Base-by-base conservation (phyloP, 2,797 vertebrate species). In the Saxicola maurus region DNA sequence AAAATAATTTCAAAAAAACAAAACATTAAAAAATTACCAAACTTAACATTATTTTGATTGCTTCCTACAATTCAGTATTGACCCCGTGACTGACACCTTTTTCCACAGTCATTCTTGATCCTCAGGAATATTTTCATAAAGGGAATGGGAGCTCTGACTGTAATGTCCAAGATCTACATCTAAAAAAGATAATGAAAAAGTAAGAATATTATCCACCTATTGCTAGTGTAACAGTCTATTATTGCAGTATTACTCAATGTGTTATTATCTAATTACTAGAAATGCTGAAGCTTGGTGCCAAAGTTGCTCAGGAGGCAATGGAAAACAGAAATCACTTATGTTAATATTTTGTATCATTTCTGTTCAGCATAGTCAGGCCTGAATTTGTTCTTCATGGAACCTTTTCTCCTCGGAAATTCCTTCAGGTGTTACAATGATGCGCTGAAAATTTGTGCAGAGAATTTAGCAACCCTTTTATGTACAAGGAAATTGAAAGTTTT, bases 291-390 rank as follows among this genome's bases (percentile, higher is more conserved):
- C 17, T 33, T 43, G 7, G 1, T 75, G 31, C 20, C 14, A 43
- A 53, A 35, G 6, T 33, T 86, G 17, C 6, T 72, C 21, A 74
- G 71, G 17, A 83, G 7, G 18, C 33, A 84, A 43, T 7, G 6
- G 24, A 76, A 73, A 88, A 55, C 20, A 51, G 43, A 61, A 33
- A 78, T 37, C 2, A 17, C 4, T 48, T 76, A 66, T 13, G 17
- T 78, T 78, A 43, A 11, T 83, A 33, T 69, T 79, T 90, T 83
- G 10, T 74, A 13, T n/a, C 7, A 55, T 37, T 12, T 66, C 49
- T 4, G 1, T 48, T 66, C 14, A 82, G 31, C 4, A 33, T 1
- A 1, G n/a, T 5, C 14, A 40, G 30, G 37, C 7, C 15, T 49
- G 56, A 66, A 55, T 53, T 66, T 72, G 17, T n/a, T 78, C 86